Evolutionary conservation across 2,113 vertebrate genomes (phyloP).

Genomic region (Sapajus apella): DNA sequence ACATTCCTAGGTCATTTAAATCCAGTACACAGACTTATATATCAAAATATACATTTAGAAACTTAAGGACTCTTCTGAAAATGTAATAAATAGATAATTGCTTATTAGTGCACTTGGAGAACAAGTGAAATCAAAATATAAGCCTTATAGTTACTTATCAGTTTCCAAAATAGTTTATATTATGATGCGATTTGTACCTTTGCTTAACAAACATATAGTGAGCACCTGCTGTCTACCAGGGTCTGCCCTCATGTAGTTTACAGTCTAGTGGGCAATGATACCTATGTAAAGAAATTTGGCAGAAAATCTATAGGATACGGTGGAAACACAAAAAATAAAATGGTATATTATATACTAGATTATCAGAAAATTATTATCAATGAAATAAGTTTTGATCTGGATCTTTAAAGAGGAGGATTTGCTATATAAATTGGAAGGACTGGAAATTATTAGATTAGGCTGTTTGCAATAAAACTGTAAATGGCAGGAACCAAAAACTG

Average conservation of each 20-base stretch:
- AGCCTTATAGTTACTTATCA: neutral
- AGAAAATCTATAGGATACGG: neutral
- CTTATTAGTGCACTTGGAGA: neutral
- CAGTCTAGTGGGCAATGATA: neutral
- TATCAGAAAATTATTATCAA: neutral
- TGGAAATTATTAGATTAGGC: neutral
- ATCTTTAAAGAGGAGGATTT: neutral
- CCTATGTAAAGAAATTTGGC: neutral
- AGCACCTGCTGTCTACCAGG: neutral
- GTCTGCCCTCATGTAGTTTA: neutral
- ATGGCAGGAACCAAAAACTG: neutral
- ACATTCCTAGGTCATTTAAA: neutral
- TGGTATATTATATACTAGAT: neutral
- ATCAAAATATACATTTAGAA: neutral
- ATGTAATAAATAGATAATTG: neutral
- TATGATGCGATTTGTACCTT: neutral
- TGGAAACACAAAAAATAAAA: neutral
- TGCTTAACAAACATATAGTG: neutral
- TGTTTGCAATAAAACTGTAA: neutral
- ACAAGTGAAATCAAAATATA: neutral
- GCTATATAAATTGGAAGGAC: neutral
- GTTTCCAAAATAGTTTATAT: neutral
- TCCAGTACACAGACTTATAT: neutral
- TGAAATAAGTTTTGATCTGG: neutral
- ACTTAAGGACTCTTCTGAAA: neutral